phyloP scores from a whole-genome alignment of 2,113 vertebrate species.

The Mustela nigripes region DNA sequence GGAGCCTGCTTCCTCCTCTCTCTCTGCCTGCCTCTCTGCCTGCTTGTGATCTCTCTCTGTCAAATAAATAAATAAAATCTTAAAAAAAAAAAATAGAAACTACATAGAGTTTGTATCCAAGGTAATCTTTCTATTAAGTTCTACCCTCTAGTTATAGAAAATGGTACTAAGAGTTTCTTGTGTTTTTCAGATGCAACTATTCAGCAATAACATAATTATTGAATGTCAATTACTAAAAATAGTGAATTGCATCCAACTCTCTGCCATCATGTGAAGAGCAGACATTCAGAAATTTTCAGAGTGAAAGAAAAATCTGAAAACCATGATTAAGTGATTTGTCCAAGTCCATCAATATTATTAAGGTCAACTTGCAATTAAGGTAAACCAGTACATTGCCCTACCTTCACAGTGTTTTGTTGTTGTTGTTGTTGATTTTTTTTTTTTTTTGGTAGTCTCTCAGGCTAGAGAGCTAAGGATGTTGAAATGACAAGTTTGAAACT shows the following conservation, averaged over 20 bases:
- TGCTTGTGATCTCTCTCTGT: too few relatives aligned
- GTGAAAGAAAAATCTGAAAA: neutral
- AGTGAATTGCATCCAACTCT: neutral
- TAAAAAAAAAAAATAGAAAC: neutral
- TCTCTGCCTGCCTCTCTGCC: too few relatives aligned
- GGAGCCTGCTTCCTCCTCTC: too few relatives aligned
- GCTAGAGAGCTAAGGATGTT: neutral
- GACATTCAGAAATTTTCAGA: neutral
- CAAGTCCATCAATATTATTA: neutral
- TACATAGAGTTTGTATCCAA: neutral
- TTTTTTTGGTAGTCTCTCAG: neutral
- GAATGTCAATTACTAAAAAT: neutral
- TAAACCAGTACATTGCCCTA: neutral
- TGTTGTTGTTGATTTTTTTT: too few relatives aligned
- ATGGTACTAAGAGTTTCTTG: neutral
- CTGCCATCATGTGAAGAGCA: neutral
- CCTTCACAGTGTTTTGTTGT: neutral
- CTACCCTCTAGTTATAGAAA: neutral
- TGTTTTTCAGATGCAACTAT: slow-evolving; percentile 12
- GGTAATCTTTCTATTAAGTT: neutral
- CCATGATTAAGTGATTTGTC: neutral
- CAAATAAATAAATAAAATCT: too few relatives aligned
- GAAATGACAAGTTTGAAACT: neutral
- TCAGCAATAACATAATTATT: neutral
- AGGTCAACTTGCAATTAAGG: neutral